A percentile compares a stretch with the other conserved stretches of the same genome.
phyloP scores from a whole-genome alignment of 2,888 invertebrate genomes.

The Icerya purchasi region DNA sequence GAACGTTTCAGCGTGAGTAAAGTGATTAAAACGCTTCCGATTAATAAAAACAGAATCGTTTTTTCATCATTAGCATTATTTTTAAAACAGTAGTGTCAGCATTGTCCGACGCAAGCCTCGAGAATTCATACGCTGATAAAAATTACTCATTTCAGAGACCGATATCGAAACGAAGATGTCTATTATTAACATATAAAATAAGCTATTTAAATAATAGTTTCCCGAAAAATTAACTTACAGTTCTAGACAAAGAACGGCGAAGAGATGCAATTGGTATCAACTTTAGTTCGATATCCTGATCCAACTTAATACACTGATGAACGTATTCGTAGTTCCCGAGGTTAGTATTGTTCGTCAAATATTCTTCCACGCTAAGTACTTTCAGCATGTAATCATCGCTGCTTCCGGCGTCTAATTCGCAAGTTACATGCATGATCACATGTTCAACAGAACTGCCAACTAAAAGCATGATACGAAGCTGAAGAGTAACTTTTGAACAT shows the following conservation, averaged over 20 bases:
- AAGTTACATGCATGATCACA: conserved; percentile 61
- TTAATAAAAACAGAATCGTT: no score
- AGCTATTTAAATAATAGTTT: no score
- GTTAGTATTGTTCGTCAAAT: conserved; percentile 51
- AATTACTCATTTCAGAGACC: no score
- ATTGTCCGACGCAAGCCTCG: no score
- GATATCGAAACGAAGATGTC: conserved; percentile 1
- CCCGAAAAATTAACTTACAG: conserved; percentile 38
- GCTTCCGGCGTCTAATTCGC: conserved; percentile 48
- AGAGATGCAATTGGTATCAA: conserved; percentile 35
- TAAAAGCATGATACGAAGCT: no score
- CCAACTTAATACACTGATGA: conserved; percentile 77
- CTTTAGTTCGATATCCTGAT: conserved; percentile 58
- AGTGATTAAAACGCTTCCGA: no score
- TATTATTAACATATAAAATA: not conserved
- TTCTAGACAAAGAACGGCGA: conserved; percentile 48
- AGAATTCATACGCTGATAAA: no score
- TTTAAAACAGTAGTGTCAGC: no score
- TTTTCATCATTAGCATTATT: no score
- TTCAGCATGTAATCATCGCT: conserved; percentile 45
- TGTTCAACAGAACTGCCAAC: conserved; percentile 71
- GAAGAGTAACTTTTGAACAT: no score
- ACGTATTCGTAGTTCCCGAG: conserved; percentile 82
- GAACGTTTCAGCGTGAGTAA: no score
- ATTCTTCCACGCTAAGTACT: conserved; percentile 75